Conservation (phyloP, 2,888 invertebrate species). For the Cacoxenus indagator region DNA sequence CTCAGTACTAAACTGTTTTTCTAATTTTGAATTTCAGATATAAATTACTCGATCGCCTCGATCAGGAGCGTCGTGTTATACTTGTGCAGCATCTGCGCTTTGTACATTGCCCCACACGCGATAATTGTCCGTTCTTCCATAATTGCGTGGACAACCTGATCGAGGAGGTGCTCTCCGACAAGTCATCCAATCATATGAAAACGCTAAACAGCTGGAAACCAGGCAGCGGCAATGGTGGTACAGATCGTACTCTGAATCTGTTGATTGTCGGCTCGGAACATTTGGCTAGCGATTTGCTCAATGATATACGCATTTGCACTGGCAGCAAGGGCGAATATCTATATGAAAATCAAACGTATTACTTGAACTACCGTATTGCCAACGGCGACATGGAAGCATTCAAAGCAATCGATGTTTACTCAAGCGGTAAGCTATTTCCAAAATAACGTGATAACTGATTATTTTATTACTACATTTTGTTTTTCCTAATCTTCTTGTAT, state of each 20-base stretch:
- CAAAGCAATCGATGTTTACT: conserved; percentile 87
- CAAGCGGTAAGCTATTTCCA: conserved; percentile 78
- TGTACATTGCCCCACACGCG: conserved; percentile 93
- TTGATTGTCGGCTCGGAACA: conserved; percentile 90
- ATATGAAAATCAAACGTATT: conserved; percentile 84
- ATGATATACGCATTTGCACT: conserved; percentile 87
- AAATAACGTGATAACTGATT: background rate
- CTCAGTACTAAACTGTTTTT: background rate
- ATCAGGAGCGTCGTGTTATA: conserved; percentile 95
- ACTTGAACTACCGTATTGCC: conserved; percentile 86
- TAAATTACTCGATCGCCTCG: conserved; percentile 92
- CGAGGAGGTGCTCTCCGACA: conserved; percentile 72
- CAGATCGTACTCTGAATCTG: conserved; percentile 77
- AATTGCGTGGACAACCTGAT: conserved; percentile 86
- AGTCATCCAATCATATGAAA: conserved; percentile 75
- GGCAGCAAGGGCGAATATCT: conserved; percentile 86
- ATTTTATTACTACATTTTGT: conserved; percentile 7
- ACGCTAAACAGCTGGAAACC: conserved; percentile 64
- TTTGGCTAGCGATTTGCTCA: conserved; percentile 88
- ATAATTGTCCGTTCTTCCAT: conserved; percentile 92
- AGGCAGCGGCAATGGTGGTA: conserved; percentile 45
- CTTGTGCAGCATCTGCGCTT: conserved; percentile 95
- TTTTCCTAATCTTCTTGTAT: conserved; percentile 9
- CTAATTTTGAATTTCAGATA: conserved; percentile 77
- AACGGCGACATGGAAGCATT: conserved; percentile 91